Evolutionary conservation across 2,797 vertebrate species (phyloP), one percentile per base, ranked within the genome.

Genomic region (Sebastolobus alascanus): DNA sequence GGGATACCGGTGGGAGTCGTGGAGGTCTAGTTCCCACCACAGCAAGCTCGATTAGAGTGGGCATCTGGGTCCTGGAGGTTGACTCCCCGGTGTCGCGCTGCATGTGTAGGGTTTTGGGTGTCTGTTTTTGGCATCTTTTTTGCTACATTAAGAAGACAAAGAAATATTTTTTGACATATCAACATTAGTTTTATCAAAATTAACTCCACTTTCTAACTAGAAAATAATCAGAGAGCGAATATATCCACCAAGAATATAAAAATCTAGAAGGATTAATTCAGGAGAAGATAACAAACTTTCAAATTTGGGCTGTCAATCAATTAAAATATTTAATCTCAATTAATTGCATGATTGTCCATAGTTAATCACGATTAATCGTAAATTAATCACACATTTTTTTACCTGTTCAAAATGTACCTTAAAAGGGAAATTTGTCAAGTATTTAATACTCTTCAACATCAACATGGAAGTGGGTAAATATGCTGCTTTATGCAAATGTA

Each of bases 91-190:
- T 97, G 96, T 76, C 96, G 94, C 1, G 96, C 96, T 50, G 96
- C 96, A 8, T 96, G 96, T 55, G 96, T 96, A 0, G 96, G 96
- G 90, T 97, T 96, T 79, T 97, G 96, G 83, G 96, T 96, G 90
- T 97, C 96, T 71, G 96, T 97, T 95, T 97, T 97, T 91, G 96
- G 96, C 96, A 97, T 97, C 95, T 97, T 97, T 91, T 97, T 97
- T 38, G 96, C 96, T 97, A 65, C 8, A 80, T 73, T 58, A 16
- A 50, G 46, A 69, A 84, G 12, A 83, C 14, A 69, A 75, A 60
- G 6, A 80, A 64, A 55, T 33, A 22, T 54, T 50, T 25, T 52
- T 20, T 67, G 13, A 65, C 20, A 68, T 8, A 50, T 55, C 1
- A 10, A 31, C 14, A 16, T 31, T 59, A 64, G 52, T 9, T 18